These are phyloP conservation scores for Bergia sp. DNA, from an alignment of 92 coral and sea anemone species.

Conservation along the genomic window DNA sequence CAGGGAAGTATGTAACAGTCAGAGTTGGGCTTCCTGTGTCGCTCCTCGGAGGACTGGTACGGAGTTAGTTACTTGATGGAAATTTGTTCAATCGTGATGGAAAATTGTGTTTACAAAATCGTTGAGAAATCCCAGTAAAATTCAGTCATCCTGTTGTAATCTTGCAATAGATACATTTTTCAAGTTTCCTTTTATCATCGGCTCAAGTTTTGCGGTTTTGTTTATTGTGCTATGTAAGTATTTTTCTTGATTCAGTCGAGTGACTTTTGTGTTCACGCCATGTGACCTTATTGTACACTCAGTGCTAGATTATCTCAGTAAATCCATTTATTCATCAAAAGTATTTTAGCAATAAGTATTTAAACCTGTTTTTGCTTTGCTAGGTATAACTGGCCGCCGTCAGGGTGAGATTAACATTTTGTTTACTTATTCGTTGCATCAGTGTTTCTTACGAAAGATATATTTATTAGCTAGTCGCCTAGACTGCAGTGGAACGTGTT, in stretches of 20 bases:
- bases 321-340: neutral
- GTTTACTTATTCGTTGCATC: conserved; percentile 31
- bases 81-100: too few relatives aligned
- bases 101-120: neutral
- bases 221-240: conserved; percentile 33
- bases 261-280: conserved; percentile 49
- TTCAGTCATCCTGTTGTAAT: conserved; percentile 38
- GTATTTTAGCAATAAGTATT: conserved; percentile 18
- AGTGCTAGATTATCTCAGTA: conserved; percentile 12
- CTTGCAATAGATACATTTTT: conserved; percentile 20
- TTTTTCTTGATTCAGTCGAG: conserved; percentile 42
- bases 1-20: conserved; percentile 57
- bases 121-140: conserved; percentile 34
- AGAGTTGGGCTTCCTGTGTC: conserved; percentile 48
- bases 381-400: conserved; percentile 50
- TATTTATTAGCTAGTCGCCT: conserved; percentile 40
- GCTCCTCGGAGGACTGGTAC: conserved; percentile 25
- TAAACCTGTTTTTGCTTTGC: conserved; percentile 34
- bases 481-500: conserved; percentile 39
- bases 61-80: neutral
- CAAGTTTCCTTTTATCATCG: conserved; percentile 18
- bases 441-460: conserved; percentile 14
- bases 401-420: conserved; percentile 44
- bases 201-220: conserved; percentile 36
- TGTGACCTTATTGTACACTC: conserved; percentile 46